These are phyloP conservation scores for Tadarida brasiliensis DNA, from an alignment of 2,797 vertebrate species.

Conservation along the genomic window DNA sequence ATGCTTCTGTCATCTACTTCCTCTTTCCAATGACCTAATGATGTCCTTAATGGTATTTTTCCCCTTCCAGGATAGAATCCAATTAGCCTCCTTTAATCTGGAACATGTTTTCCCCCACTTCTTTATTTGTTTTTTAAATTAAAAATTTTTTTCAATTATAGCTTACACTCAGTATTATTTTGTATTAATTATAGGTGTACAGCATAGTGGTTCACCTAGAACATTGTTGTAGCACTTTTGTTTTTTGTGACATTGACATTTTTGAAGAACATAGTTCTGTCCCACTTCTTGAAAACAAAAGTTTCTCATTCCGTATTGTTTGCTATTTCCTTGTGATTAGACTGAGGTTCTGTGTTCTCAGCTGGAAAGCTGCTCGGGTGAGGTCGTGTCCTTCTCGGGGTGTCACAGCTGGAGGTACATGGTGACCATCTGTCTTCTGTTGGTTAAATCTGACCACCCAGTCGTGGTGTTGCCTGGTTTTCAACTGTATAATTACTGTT, in stretches of 20 bases:
- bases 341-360: neutral
- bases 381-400: neutral
- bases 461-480: neutral
- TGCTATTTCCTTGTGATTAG: neutral
- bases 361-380: neutral
- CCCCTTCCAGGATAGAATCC: neutral
- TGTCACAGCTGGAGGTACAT: neutral
- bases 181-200: neutral
- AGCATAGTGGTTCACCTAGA: neutral
- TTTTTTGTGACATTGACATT: neutral
- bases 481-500: neutral
- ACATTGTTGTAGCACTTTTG: neutral
- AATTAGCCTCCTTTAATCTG: constrained; percentile 1
- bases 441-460: neutral
- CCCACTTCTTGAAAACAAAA: neutral
- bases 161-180: neutral
- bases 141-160: neutral
- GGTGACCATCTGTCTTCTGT: neutral
- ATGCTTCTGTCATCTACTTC: neutral
- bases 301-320: neutral
- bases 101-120: neutral
- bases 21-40: neutral
- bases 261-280: neutral
- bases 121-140: neutral
- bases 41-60: neutral